A percentile compares a stretch with the other conserved stretches of the same genome.
Evolutionary conservation across 2,797 vertebrate genomes (phyloP).

Genomic region (Tokudaia tokunoshimensis): DNA sequence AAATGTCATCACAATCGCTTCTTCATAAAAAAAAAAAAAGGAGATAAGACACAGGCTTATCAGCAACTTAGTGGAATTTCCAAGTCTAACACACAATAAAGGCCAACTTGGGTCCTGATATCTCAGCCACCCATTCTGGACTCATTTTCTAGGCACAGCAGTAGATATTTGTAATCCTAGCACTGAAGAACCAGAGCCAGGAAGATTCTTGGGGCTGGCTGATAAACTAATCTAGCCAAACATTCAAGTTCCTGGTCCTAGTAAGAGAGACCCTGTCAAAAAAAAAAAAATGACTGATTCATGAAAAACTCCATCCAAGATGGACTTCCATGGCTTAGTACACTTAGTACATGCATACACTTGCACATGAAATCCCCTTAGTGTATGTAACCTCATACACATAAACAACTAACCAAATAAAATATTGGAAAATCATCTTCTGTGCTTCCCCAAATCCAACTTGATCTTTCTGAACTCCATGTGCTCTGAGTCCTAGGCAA

Average conservation of each 20-base stretch:
- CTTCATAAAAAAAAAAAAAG: conserved; percentile 25
- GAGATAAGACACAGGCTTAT: not conserved
- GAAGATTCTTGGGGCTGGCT: not conserved
- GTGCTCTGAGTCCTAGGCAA: not conserved
- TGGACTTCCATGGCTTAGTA: not conserved
- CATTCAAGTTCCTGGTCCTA: not conserved
- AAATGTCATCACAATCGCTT: not conserved
- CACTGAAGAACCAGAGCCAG: not conserved
- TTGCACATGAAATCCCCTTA: no score
- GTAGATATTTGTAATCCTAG: not conserved
- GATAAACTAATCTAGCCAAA: not conserved
- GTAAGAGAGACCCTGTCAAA: not conserved
- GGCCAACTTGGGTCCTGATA: not conserved
- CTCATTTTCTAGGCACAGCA: not conserved
- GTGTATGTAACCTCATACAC: not conserved
- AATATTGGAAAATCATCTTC: conserved; percentile 2
- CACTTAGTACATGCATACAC: not conserved
- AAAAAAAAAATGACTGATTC: not conserved
- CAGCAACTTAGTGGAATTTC: not conserved
- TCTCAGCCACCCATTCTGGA: not conserved
- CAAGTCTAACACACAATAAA: not conserved
- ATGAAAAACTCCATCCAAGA: not conserved
- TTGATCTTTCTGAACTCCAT: not conserved
- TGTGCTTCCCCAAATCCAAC: not conserved
- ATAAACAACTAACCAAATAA: not conserved